Conservation (phyloP, 1,140 invertebrate genomes). For the Neodiprion lecontei region DNA sequence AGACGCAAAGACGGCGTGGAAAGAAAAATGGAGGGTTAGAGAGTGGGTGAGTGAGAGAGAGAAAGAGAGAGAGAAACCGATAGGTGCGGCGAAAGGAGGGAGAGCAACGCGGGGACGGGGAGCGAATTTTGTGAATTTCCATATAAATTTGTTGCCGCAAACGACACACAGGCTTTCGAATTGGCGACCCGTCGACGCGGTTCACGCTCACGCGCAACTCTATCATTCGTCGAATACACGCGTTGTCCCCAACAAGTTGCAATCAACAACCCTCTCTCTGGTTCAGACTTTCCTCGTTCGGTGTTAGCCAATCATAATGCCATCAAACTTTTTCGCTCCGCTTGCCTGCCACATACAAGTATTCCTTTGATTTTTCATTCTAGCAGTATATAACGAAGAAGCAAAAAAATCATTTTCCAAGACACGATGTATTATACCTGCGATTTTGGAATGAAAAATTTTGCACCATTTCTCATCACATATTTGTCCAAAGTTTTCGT, state of each 20-base stretch:
- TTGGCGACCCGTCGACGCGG: constrained; percentile 5
- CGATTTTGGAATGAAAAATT: too few relatives aligned
- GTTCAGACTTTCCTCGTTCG: not conserved
- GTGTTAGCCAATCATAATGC: constrained; percentile 14
- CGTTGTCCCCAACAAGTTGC: constrained; percentile 22
- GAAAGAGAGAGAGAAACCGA: not conserved
- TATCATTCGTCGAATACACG: constrained; percentile 9
- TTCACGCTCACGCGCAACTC: not conserved
- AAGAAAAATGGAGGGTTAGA: constrained; percentile 16
- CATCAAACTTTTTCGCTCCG: constrained; percentile 12
- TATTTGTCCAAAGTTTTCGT: too few relatives aligned
- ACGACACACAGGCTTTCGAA: constrained; percentile 27
- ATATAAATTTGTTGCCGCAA: constrained; percentile 47
- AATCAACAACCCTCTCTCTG: constrained; percentile 24
- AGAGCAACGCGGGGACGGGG: constrained; percentile 20
- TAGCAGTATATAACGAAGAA: not conserved
- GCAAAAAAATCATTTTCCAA: not conserved
- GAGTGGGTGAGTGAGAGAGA: not conserved
- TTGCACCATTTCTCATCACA: too few relatives aligned
- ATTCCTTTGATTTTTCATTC: too few relatives aligned
- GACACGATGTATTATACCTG: too few relatives aligned
- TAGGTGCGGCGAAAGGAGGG: constrained; percentile 6
- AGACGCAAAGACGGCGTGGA: constrained; percentile 17
- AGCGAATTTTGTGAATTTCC: constrained; percentile 49
- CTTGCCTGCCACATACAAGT: not conserved